phyloP scores from a whole-genome alignment of 2,888 invertebrate genomes.

The Phrixothrix hirtus region DNA sequence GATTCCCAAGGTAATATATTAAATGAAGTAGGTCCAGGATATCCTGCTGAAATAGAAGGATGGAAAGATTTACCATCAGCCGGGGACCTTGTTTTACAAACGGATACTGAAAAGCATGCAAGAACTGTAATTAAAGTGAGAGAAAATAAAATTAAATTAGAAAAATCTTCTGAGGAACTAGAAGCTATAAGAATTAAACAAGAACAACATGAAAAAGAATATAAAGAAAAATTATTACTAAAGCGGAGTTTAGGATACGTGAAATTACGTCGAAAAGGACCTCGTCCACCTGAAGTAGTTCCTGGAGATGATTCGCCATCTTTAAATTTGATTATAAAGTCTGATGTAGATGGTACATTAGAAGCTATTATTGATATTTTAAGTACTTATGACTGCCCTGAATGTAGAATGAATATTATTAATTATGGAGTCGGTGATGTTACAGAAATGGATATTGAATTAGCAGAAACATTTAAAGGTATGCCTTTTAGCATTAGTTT shows the following conservation, averaged over 20 bases:
- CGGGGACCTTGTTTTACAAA: slow-evolving; percentile 86
- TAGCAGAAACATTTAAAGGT: slow-evolving; percentile 74
- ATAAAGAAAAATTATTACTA: slow-evolving; percentile 63
- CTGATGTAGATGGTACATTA: slow-evolving; percentile 94
- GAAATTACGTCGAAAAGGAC: slow-evolving; percentile 61
- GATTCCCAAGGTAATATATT: slow-evolving; percentile 74
- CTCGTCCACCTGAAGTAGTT: slow-evolving; percentile 61
- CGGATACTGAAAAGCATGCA: slow-evolving; percentile 57
- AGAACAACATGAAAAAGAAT: slow-evolving; percentile 66
- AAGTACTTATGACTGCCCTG: slow-evolving; percentile 78
- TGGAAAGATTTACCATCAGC: slow-evolving; percentile 90
- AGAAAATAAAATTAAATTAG: slow-evolving; percentile 61
- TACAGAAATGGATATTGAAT: slow-evolving; percentile 79
- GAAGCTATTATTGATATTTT: slow-evolving; percentile 93
- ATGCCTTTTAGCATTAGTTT: neutral
- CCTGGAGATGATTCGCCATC: slow-evolving; percentile 46
- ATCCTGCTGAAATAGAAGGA: slow-evolving; percentile 84
- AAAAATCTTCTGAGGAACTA: slow-evolving; percentile 67
- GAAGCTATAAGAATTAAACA: slow-evolving; percentile 68
- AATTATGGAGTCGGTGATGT: slow-evolving; percentile 90
- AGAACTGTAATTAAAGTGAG: slow-evolving; percentile 56
- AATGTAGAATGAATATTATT: slow-evolving; percentile 81
- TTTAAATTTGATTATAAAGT: slow-evolving; percentile 60
- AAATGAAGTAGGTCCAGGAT: slow-evolving; percentile 72
- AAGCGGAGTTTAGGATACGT: slow-evolving; percentile 67